phyloP scores from a whole-genome alignment of 2,113 vertebrate species.

The Epinephelus cyanopodus region DNA sequence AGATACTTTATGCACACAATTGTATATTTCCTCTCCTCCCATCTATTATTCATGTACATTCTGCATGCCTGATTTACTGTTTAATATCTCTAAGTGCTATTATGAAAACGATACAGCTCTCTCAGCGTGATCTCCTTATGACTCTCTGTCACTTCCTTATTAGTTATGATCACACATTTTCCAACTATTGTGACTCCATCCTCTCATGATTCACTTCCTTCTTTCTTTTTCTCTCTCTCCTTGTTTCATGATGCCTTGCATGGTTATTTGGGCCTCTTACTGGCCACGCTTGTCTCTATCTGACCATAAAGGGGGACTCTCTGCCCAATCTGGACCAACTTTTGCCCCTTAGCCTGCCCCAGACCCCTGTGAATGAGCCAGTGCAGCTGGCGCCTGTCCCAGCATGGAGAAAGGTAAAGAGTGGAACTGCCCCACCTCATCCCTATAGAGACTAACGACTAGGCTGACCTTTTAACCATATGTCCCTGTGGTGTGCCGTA shows the following conservation, averaged over 20 bases:
- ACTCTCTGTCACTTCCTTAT: constrained; percentile 40
- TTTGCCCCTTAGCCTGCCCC: constrained; percentile 83
- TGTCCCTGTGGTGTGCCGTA: constrained; percentile 16
- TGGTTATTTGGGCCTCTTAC: constrained; percentile 40
- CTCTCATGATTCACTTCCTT: constrained; percentile 66
- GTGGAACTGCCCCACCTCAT: background rate
- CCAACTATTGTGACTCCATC: constrained; percentile 30
- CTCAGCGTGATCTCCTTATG: constrained; percentile 24
- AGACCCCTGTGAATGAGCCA: constrained; percentile 85
- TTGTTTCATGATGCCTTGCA: constrained; percentile 61
- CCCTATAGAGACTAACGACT: constrained; percentile 44
- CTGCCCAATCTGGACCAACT: constrained; percentile 90
- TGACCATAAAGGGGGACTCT: constrained; percentile 85
- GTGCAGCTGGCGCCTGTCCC: constrained; percentile 86
- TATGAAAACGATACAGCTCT: constrained; percentile 6
- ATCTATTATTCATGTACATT: constrained; percentile 13
- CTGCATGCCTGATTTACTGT: constrained; percentile 18
- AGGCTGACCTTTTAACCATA: constrained; percentile 39
- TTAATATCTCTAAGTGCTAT: background rate
- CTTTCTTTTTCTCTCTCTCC: constrained; percentile 67
- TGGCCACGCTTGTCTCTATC: constrained; percentile 53
- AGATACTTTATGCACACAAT: background rate
- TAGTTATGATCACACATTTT: constrained; percentile 34
- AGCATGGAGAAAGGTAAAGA: constrained; percentile 98
- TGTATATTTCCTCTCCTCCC: background rate